Base-by-base conservation (phyloP, 2,113 vertebrate genomes). In the Notarius lentiginosus region DNA sequence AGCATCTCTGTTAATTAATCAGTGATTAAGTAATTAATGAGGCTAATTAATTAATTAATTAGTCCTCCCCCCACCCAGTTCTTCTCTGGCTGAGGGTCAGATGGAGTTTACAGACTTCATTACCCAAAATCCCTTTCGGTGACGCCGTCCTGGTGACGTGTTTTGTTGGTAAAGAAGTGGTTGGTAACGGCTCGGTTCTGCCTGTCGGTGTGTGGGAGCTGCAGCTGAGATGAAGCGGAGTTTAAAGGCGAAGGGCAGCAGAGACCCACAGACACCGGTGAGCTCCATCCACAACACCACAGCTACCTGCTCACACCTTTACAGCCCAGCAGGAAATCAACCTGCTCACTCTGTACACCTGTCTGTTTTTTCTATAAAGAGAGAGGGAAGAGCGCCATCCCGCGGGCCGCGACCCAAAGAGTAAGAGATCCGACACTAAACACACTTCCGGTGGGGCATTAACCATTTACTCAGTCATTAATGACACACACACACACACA, bases 331-430 rank as follows among this genome's bases (percentile, higher is more conserved):
- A 9, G 53, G 7, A 53, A 22, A 41, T 18, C 18, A 0, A 11
- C 1, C 18, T 0, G 12, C 11, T 49, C 24, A 53, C 34, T 80
- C 49, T 72, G 4, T 30, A 14, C 63, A 17, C 14, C 7, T 51
- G 56, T 41, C 17, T 75, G 68, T 65, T n/a, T 65, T 65, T 65
- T 47, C 12, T 51, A 1, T 60, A 11, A 51, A 5, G 82, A 88
- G 84, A 18, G 24, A 15, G 18, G n/a, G n/a, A 70, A 60, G 14
- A 34, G 84, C 10, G 70, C 18, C 87, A 60, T 56, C 75, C 34
- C 87, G 81, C 8, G 82, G 81, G 53, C 51, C 75, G 12, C 87
- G 89, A 24, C 89, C 89, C 5, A 47, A 73, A 77, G 84, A 84
- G 89, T 88, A 27, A 66, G 85, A 81, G 2, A 47, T 4, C 2